Evolutionary conservation across 1,140 invertebrate species (phyloP), one percentile per base, ranked within the genome.

Genomic region (Drosophila nannoptera): DNA sequence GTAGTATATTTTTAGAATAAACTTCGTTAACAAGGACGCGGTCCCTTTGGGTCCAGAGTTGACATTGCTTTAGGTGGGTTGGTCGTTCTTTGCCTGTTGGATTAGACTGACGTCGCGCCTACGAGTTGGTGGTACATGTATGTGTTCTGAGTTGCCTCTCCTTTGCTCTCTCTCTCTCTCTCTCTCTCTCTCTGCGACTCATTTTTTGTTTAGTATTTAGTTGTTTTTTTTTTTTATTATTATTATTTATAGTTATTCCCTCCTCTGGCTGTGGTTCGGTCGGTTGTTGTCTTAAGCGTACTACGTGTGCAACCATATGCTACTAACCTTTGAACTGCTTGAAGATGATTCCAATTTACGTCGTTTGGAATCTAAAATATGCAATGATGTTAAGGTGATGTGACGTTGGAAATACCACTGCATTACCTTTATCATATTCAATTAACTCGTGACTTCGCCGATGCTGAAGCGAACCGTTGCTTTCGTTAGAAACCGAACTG

Each of bases 271-370:
- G 61, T 14, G 66, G 53, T 40, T 32, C 60, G 52, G 62, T 60
- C 45, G 48, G 76, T 70, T 70, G 81, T 73, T 78, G 68, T 82
- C 84, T 88, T 88, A 87, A 22, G 68, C 75, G 71, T 80, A 88
- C 73, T 78, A 87, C 67, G 78, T 67, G 75, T 89, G 82, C 86
- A 77, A 74, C 75, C 78, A 87, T 72, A 91, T 90, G 90, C 92
- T 93, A 93, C 92, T 92, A 92, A 95, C 94, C 94, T 96, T 96
- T 89, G 92, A 92, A 86, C 92, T 90, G 88, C 90, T 92, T 88
- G 90, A 91, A 87, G 90, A 92, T 87, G 90, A 91, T 89, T 96
- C 95, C 88, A 95, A 81, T 93, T 95, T 96, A 91, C 94, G 92
- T 90, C 95, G 92, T 91, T 96, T 96, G 74, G 92, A 91, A 90